phyloP scores from a whole-genome alignment of 2,888 invertebrate species.

The Yponomeuta sedellus region DNA sequence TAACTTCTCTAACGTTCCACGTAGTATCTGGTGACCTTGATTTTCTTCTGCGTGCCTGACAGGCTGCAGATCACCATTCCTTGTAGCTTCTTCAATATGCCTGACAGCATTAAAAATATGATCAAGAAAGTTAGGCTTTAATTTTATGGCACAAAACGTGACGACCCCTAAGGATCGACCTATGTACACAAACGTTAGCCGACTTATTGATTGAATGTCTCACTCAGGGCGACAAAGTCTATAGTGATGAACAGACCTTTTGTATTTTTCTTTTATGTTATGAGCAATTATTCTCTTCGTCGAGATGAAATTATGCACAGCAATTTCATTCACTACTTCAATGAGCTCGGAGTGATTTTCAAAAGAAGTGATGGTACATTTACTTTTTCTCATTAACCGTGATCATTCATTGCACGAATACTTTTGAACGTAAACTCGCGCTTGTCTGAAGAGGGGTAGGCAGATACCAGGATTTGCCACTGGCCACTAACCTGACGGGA shows the following conservation, averaged over 20 bases:
- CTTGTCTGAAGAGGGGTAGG: too few species aligned
- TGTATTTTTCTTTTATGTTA: background rate
- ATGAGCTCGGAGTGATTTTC: background rate
- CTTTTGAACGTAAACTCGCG: too few species aligned
- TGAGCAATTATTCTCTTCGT: background rate
- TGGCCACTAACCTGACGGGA: too few species aligned
- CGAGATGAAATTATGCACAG: background rate
- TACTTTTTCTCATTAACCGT: background rate
- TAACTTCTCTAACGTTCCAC: background rate
- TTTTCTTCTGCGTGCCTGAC: background rate
- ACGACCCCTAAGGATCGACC: too few species aligned
- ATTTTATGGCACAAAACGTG: too few species aligned
- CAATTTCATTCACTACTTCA: background rate
- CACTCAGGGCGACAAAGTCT: background rate
- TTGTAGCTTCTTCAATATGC: too few species aligned
- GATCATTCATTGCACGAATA: background rate
- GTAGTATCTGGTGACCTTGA: background rate
- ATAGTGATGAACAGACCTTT: background rate
- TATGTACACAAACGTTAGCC: too few species aligned
- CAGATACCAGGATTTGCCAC: too few species aligned
- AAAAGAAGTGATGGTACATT: background rate
- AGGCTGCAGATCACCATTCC: too few species aligned
- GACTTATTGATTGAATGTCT: too few species aligned
- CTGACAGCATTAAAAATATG: too few species aligned
- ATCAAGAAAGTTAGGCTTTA: too few species aligned